A percentile compares a stretch with the other conserved stretches of the same genome.
Evolutionary conservation across 1,140 invertebrate genomes (phyloP).

Genomic region (Pygmarrhopalites habei): DNA sequence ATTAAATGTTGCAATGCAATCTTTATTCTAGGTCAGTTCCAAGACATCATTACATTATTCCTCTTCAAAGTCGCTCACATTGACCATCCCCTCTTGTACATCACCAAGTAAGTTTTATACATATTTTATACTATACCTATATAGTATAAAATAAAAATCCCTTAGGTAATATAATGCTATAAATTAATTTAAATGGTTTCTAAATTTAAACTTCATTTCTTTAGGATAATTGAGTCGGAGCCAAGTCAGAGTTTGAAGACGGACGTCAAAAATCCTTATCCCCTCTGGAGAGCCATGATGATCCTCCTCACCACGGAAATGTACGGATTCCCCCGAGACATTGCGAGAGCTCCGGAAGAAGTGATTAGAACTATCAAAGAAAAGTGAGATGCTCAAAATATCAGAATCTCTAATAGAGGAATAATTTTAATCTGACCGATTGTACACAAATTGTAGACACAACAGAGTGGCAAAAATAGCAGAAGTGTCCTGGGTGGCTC

Average conservation of each 20-base stretch:
- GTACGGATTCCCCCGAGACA: constrained; percentile 6
- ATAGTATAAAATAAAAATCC: no score
- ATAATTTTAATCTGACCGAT: neutral
- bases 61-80: constrained; percentile 11
- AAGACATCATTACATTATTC: constrained; percentile 16
- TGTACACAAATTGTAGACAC: constrained; percentile 8
- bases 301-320: constrained; percentile 16
- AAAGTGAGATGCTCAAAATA: constrained; percentile 2
- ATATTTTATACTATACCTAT: no score
- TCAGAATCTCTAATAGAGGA: neutral
- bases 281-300: constrained; percentile 20
- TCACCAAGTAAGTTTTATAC: constrained; percentile 18
- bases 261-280: constrained; percentile 9
- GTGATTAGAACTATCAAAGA: neutral
- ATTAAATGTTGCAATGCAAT: no score
- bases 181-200: neutral
- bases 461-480: constrained; percentile 6
- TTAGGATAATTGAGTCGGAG: constrained; percentile 12
- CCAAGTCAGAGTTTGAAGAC: neutral
- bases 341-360: constrained; percentile 2
- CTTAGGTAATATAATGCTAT: no score
- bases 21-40: no score
- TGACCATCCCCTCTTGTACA: constrained; percentile 15
- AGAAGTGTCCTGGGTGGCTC: constrained; percentile 15
- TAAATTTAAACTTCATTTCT: constrained; percentile 5